phyloP scores from a whole-genome alignment of 92 coral and sea anemone species.

The Nematostella vectensis region DNA sequence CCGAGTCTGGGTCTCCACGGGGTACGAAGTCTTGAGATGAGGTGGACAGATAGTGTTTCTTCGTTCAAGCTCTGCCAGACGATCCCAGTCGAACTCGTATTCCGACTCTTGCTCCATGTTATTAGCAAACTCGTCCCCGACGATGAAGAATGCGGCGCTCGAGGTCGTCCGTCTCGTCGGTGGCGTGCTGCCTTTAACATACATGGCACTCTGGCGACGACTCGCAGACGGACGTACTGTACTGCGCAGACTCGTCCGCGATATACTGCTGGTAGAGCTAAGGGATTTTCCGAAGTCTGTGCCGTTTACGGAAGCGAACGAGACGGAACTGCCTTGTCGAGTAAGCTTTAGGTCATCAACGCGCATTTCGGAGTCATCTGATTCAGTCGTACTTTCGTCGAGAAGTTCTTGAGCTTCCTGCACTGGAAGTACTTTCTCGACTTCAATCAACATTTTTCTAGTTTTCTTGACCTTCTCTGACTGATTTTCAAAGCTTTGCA shows the following conservation, averaged over 20 bases:
- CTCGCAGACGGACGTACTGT: constrained; percentile 41
- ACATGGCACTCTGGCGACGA: constrained; percentile 79
- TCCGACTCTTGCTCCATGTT: constrained; percentile 65
- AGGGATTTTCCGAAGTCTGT: constrained; percentile 14
- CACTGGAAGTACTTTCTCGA: constrained; percentile 11
- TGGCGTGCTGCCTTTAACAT: constrained; percentile 62
- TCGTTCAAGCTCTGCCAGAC: constrained; percentile 77
- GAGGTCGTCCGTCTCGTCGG: constrained; percentile 75
- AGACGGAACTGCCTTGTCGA: constrained; percentile 13
- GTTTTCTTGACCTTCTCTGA: constrained; percentile 14
- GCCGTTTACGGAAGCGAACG: constrained; percentile 8
- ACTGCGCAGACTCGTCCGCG: constrained; percentile 46
- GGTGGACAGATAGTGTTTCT: constrained; percentile 82
- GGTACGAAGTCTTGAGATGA: constrained; percentile 92
- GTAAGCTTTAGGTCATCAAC: constrained; percentile 31
- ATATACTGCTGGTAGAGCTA: constrained; percentile 31
- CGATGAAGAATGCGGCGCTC: constrained; percentile 68
- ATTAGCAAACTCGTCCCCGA: constrained; percentile 51
- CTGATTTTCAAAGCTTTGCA: constrained; percentile 4
- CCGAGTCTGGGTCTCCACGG: constrained; percentile 83
- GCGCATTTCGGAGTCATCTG: constrained; percentile 29
- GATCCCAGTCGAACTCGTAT: constrained; percentile 66
- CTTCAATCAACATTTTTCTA: constrained; percentile 8
- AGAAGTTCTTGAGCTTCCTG: constrained; percentile 16
- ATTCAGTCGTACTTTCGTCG: constrained; percentile 38